Conservation (phyloP, 2,888 invertebrate species). For the Tenthredo mesomela region DNA sequence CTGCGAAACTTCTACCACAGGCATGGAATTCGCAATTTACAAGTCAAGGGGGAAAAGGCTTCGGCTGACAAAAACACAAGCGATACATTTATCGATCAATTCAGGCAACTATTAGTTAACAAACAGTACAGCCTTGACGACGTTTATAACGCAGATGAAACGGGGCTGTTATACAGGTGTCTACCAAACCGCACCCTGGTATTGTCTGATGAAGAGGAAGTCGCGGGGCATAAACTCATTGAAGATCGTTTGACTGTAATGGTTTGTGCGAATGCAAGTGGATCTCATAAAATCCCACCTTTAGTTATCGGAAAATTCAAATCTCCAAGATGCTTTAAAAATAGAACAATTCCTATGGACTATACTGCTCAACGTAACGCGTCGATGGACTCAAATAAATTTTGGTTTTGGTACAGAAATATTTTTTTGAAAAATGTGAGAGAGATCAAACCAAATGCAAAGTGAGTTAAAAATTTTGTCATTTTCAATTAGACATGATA, state of each 20-base stretch:
- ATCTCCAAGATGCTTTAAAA: constrained; percentile 61
- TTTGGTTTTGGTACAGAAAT: constrained; percentile 56
- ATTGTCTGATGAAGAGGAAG: constrained; percentile 55
- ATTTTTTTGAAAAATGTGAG: background rate
- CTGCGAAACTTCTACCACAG: background rate
- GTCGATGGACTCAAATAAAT: constrained; percentile 61
- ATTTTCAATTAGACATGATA: background rate
- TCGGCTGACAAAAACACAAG: background rate
- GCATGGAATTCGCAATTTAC: constrained; percentile 1
- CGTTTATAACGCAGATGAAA: constrained; percentile 58
- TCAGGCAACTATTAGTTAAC: background rate
- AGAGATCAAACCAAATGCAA: background rate
- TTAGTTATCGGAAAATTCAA: constrained; percentile 64
- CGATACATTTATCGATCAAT: background rate
- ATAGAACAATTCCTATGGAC: constrained; percentile 52
- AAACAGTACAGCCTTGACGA: constrained; percentile 35
- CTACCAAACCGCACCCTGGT: constrained; percentile 56
- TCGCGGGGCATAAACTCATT: constrained; percentile 58
- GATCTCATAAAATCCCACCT: constrained; percentile 61
- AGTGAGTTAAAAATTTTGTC: background rate
- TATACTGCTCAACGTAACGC: constrained; percentile 57
- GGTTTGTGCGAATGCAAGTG: constrained; percentile 61
- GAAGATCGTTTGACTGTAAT: constrained; percentile 62
- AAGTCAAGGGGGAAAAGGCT: background rate
- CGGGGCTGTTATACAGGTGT: constrained; percentile 49